Base-by-base conservation (phyloP, 2,888 invertebrate genomes). In the Latheticus oryzae region DNA sequence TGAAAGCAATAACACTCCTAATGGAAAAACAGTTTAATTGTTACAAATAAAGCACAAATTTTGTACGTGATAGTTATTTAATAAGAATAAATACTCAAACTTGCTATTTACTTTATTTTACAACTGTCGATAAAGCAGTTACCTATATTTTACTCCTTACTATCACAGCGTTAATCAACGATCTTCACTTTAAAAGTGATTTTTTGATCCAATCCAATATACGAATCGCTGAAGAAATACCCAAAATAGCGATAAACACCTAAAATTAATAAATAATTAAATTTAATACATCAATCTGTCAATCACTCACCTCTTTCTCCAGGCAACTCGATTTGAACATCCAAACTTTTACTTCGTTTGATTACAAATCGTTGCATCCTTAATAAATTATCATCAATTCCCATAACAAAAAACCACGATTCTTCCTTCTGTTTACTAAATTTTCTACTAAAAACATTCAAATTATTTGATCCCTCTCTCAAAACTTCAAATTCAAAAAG, bases 351-450 rank as follows among this genome's bases (percentile, higher is more conserved):
- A 5, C 74, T 77, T 9, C 83, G 84, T 26, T 79, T 83, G 3
- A 87, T 79, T 0, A 82, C 77, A 0, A 89, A 81, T 40, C 97
- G 81, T 76, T 95, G 95, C 72, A 97, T 78, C 1, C 95, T 94
- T 60, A 90, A 78, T 21, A 97, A 81, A 1, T 81, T 80, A 45
- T 87, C 85, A 12, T 86, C 78, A 13, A 87, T 85, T 1, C 96
- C 97, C 4, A 98, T 80, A 0, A 95, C 84, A 1, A 96, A 74
- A 78, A 97, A 90, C 98, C 98, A 99, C 51, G 95, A 93, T 76
- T 97, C 97, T 73, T 93, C 93, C 80, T 97, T 98, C 23, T 89
- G 88, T 76, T 97, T 96, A 1, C 94, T 89, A 81, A 95, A 98
- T 60, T 88, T 86, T 0, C 93, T 91, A 58, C 93, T 89, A n/a